A percentile compares a stretch with the other conserved stretches of the same genome.
Evolutionary conservation across 2,888 invertebrate species (phyloP).

Genomic region (Axea sp.): DNA sequence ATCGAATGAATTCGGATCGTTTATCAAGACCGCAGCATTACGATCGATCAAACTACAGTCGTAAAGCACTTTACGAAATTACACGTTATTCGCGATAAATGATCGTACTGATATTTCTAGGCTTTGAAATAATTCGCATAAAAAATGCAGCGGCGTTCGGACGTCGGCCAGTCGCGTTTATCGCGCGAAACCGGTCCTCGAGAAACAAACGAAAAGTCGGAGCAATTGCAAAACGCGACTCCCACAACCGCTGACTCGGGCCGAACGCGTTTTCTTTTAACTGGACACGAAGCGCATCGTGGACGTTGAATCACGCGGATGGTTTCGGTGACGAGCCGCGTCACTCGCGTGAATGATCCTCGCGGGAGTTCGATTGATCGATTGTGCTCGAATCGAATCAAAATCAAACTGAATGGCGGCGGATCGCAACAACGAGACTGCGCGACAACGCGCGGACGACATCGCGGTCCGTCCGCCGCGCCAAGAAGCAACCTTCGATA

Average conservation of each 20-base stretch:
- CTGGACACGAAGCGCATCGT: background rate
- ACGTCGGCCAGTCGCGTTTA: slow-evolving; percentile 38
- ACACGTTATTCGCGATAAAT: slow-evolving; percentile 43
- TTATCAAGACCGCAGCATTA: slow-evolving; percentile 12
- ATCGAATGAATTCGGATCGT: too few species aligned
- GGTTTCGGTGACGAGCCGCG: background rate
- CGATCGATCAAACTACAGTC: slow-evolving; percentile 36
- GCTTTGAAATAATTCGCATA: slow-evolving; percentile 43
- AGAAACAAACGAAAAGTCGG: slow-evolving; percentile 29
- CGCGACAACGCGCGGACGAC: slow-evolving; percentile 45
- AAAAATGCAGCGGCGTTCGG: slow-evolving; percentile 39
- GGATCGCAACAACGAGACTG: slow-evolving; percentile 52
- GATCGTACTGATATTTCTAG: slow-evolving; percentile 44
- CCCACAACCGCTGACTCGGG: background rate
- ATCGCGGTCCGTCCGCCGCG: slow-evolving; percentile 23
- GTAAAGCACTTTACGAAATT: slow-evolving; percentile 29
- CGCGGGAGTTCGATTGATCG: slow-evolving; percentile 27
- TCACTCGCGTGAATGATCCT: slow-evolving; percentile 12
- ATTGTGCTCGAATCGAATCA: slow-evolving; percentile 24
- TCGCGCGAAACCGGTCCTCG: slow-evolving; percentile 31
- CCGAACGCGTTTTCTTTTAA: background rate
- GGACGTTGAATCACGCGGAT: background rate
- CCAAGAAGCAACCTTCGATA: slow-evolving; percentile 42
- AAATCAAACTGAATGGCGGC: slow-evolving; percentile 23
- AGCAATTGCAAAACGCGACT: slow-evolving; percentile 10